Percentiles rank a stretch among this genome's conserved stretches.
These are phyloP conservation scores for Hyphantria cunea DNA, from an alignment of 1,140 invertebrate species.

Conservation along the genomic window DNA sequence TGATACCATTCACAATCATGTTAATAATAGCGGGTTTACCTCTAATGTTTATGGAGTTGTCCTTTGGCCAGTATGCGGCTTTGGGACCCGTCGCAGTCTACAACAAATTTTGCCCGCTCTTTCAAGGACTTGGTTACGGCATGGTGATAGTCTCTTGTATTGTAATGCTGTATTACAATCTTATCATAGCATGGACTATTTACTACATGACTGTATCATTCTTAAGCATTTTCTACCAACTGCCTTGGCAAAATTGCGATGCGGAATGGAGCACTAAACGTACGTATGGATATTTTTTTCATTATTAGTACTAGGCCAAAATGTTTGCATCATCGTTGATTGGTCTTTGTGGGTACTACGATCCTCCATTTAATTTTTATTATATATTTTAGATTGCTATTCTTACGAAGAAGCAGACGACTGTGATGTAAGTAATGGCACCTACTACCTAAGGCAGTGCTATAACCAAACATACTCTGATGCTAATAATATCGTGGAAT, in stretches of 20 bases:
- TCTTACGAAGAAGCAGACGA: slow-evolving; percentile 85
- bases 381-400: slow-evolving; percentile 82
- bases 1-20: slow-evolving; percentile 93
- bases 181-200: slow-evolving; percentile 93
- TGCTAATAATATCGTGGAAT: slow-evolving; percentile 75
- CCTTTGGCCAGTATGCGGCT: slow-evolving; percentile 89
- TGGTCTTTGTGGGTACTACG: background rate
- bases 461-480: slow-evolving; percentile 80
- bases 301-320: slow-evolving; percentile 5
- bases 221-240: slow-evolving; percentile 82
- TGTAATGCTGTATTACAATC: slow-evolving; percentile 92
- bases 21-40: slow-evolving; percentile 92
- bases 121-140: slow-evolving; percentile 89
- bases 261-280: slow-evolving; percentile 88
- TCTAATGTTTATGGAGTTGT: slow-evolving; percentile 94
- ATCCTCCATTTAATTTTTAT: no score
- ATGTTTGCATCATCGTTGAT: background rate
- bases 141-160: slow-evolving; percentile 92
- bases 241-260: slow-evolving; percentile 91
- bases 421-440: slow-evolving; percentile 84
- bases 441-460: slow-evolving; percentile 84
- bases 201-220: slow-evolving; percentile 92
- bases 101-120: slow-evolving; percentile 86
- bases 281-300: slow-evolving; percentile 62
- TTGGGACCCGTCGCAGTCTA: slow-evolving; percentile 88